Evolutionary conservation across 92 coral and sea anemone species (phyloP), one percentile per base, ranked within the genome.

Genomic region (Phenganax marumi): DNA sequence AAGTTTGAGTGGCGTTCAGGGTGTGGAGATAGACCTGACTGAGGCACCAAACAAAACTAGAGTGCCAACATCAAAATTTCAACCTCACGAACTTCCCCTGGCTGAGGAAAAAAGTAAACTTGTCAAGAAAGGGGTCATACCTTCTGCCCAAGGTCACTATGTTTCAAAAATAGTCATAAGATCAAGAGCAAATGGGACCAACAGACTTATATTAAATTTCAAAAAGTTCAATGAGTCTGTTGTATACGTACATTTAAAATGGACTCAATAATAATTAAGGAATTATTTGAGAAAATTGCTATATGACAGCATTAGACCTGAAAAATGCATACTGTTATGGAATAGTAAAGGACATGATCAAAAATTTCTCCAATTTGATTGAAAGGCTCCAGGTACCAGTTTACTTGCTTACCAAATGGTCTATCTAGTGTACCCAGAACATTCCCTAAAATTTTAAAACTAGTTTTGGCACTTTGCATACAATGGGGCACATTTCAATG

Each of bases 11-110:
- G 11, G 71, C 33, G 52, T 83, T 49, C n/a, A 10, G 33, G 71
- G 86, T 49, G 73, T 83, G 8, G 58, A 52, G 10, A 68, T 81
- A 18, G 66, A 81, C n/a, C 19, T 24, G 25, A 81, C 63, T 43
- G 85, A 81, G 66, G 2, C 19, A 52, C 85, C 85, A 8, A 23
- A 17, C 61, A 65, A 81, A 21, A 51, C 70, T 7, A 19, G 8
- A 47, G 14, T 46, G 14, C 47, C 54, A 11, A 46, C 11, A 14
- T 47, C 23, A 49, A 33, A 64, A 68, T 43, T 81, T 19, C 54
- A 3, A 12, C 61, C 48, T 10, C 47, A 13, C n/a, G 66, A 81
- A 50, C 8, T 49, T 7, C 17, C 11, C 16, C 43, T 52, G 10
- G 58, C 23, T 21, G 50, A 19, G 19, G 80, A 57, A 65, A 52